phyloP scores from a whole-genome alignment of 2,888 invertebrate genomes.

The Crematogaster levior region DNA sequence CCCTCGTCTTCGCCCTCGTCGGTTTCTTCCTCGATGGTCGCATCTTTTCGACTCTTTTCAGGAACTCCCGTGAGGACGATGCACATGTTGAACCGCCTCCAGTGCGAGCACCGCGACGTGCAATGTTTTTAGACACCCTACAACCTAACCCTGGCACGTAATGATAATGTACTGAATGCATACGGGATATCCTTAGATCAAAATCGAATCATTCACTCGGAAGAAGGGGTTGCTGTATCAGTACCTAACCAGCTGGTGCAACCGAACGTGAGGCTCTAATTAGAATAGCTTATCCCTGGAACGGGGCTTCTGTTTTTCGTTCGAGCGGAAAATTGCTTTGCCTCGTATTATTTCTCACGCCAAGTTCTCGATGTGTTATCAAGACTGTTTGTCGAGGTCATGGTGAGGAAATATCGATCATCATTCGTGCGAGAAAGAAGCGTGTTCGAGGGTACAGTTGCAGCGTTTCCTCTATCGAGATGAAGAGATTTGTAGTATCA shows the following conservation, averaged over 20 bases:
- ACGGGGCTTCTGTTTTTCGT: conserved; percentile 12
- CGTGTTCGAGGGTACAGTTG: conserved; percentile 54
- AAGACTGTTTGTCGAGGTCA: not conserved
- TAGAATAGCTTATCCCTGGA: conserved; percentile 58
- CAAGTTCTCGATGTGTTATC: conserved; percentile 19
- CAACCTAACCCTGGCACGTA: conserved; percentile 51
- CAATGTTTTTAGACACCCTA: conserved; percentile 58
- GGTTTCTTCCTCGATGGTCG: conserved; percentile 62
- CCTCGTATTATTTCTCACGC: conserved; percentile 40
- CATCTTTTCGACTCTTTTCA: conserved; percentile 65
- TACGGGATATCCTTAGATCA: conserved; percentile 57
- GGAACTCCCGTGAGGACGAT: conserved; percentile 67
- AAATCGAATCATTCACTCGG: conserved; percentile 71
- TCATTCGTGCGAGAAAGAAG: conserved; percentile 64
- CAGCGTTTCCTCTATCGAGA: conserved; percentile 46
- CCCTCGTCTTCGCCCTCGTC: conserved; percentile 62
- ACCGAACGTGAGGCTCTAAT: conserved; percentile 61
- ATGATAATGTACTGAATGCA: not conserved
- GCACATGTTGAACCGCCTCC: conserved; percentile 71
- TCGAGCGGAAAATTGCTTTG: conserved; percentile 35
- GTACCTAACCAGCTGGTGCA: conserved; percentile 53
- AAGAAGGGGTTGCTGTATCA: conserved; percentile 65
- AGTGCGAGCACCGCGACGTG: conserved; percentile 30
- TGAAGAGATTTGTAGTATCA: conserved; percentile 74
- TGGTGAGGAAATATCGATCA: conserved; percentile 62